phyloP scores from a whole-genome alignment of 1,140 invertebrate genomes.

The Pomacea maculata region DNA sequence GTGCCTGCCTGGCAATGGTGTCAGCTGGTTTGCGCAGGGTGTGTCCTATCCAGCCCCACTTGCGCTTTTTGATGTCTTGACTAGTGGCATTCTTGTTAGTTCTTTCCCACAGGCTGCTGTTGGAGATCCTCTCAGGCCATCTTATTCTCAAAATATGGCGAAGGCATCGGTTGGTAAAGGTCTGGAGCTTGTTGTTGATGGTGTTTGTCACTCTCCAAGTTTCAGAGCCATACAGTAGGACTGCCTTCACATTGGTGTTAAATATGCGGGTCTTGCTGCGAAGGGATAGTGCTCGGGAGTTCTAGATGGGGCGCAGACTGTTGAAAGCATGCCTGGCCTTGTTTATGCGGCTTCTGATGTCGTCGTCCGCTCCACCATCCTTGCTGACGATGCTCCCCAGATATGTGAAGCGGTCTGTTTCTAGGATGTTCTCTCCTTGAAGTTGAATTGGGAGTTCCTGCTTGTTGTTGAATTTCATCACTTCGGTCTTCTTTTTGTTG shows the following conservation, averaged over 20 bases:
- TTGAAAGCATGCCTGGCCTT: constrained; percentile 24
- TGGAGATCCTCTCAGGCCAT: constrained; percentile 7
- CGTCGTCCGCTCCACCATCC: constrained; percentile 21
- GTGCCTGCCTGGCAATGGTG: too few relatives aligned
- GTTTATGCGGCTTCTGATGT: constrained; percentile 20
- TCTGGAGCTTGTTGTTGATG: background rate
- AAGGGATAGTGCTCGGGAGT: constrained; percentile 19
- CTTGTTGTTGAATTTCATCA: constrained; percentile 7
- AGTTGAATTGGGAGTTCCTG: constrained; percentile 1
- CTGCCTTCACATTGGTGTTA: constrained; percentile 35
- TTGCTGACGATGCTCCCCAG: constrained; percentile 20
- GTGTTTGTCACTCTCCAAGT: constrained; percentile 21
- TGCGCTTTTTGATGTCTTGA: too few relatives aligned
- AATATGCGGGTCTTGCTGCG: constrained; percentile 7
- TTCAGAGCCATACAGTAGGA: constrained; percentile 36
- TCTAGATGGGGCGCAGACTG: constrained; percentile 21
- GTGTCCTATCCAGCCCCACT: too few relatives aligned
- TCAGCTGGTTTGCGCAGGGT: too few relatives aligned
- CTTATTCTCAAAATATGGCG: constrained; percentile 10
- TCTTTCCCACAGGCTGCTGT: too few relatives aligned
- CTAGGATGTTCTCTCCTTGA: background rate
- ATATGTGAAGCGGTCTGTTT: constrained; percentile 5
- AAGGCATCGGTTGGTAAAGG: constrained; percentile 8
- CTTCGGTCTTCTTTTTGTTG: constrained; percentile 7
- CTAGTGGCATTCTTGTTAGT: too few relatives aligned